A percentile compares a stretch with the other conserved stretches of the same genome.
Evolutionary conservation across 2,888 invertebrate species (phyloP).

Genomic region (Pedicia rivosa): DNA sequence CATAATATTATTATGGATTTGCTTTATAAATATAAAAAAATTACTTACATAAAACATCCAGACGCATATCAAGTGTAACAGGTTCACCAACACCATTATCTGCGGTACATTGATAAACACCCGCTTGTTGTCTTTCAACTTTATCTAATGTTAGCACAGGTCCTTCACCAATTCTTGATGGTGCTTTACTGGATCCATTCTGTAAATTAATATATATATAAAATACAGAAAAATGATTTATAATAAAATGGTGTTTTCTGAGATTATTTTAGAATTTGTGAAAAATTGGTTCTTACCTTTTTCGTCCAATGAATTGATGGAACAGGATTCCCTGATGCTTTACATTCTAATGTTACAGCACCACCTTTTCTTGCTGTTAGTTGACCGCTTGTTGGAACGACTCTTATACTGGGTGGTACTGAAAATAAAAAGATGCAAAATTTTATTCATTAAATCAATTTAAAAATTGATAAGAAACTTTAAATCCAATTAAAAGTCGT

Average conservation of each 20-base stretch:
- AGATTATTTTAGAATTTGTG: too few relatives aligned
- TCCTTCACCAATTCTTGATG: slow-evolving; percentile 38
- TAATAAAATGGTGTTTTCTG: too few relatives aligned
- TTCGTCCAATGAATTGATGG: slow-evolving; percentile 50
- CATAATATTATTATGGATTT: too few relatives aligned
- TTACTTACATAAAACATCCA: slow-evolving; percentile 51
- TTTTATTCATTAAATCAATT: not conserved
- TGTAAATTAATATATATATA: slow-evolving; percentile 13
- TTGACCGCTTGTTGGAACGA: slow-evolving; percentile 46
- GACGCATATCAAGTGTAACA: slow-evolving; percentile 44
- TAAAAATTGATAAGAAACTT: too few relatives aligned
- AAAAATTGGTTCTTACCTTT: slow-evolving; percentile 26
- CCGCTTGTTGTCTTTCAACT: slow-evolving; percentile 44
- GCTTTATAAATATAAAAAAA: too few relatives aligned
- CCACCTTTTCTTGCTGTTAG: slow-evolving; percentile 50
- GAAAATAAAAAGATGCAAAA: too few relatives aligned
- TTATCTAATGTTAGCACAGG: slow-evolving; percentile 45
- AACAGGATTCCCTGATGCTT: slow-evolving; percentile 55
- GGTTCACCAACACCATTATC: slow-evolving; percentile 52
- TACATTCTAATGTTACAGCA: slow-evolving; percentile 49
- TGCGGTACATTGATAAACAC: slow-evolving; percentile 49
- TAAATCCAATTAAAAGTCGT: too few relatives aligned
- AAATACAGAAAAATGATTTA: slow-evolving; percentile 4
- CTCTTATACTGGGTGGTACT: slow-evolving; percentile 50
- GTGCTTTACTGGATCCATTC: slow-evolving; percentile 30